Conservation (phyloP, 2,888 invertebrate species). For the Mantis religiosa region DNA sequence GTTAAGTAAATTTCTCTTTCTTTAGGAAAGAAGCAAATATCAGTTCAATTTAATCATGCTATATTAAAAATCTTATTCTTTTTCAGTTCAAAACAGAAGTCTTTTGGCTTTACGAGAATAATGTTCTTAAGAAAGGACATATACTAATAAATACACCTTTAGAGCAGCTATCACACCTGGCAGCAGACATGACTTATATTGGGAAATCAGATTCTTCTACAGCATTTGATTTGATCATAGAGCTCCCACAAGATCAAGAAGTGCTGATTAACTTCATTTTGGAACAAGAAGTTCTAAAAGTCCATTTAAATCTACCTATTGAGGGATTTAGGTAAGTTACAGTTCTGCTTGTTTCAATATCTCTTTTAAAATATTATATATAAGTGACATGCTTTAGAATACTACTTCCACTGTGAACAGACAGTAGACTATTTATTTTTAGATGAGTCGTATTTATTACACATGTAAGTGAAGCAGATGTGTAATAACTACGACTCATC, state of each 20-base stretch:
- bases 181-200: background rate
- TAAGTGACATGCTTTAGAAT: background rate
- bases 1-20: no score
- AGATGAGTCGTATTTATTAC: no score
- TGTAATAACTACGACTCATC: no score
- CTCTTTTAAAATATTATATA: no score
- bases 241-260: background rate
- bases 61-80: background rate
- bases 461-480: no score
- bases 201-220: background rate
- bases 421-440: no score
- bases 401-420: background rate
- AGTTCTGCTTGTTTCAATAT: background rate
- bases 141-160: background rate
- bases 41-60: background rate
- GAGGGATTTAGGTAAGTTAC: slow-evolving; percentile 1
- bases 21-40: no score
- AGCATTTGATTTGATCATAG: background rate
- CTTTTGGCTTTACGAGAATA: slow-evolving; percentile 40
- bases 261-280: background rate
- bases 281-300: background rate
- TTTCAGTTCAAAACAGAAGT: slow-evolving; percentile 39
- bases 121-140: slow-evolving; percentile 27
- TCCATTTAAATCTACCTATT: background rate
- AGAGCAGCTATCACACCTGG: background rate